Base-by-base conservation (phyloP, 2,113 vertebrate species). In the Nyctibius bracteatus region DNA sequence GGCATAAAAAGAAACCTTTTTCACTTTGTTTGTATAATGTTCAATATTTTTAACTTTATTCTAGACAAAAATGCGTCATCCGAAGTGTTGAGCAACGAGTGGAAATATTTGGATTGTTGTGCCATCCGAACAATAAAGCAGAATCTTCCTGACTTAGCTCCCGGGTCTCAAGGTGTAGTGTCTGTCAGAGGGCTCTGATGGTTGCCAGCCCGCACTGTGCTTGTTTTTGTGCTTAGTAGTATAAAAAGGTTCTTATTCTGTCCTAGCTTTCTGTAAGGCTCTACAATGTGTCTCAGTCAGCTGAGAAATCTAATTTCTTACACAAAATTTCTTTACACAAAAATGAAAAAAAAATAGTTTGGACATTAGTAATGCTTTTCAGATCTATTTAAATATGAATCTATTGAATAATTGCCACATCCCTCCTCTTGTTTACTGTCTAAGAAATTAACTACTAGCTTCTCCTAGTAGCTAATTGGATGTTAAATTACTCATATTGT, bases 401-500 rank as follows among this genome's bases (percentile, higher is more conserved):
- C 16, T 73, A 6, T 10, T 39, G 75, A 94, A 86, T 88, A 94
- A 93, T 81, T 95, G 46, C 88, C 44, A 27, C 59, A 78, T 74
- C 35, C 37, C 47, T n/a, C 47, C 51, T 92, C 79, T 83, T 3
- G 0, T 78, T 86, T 18, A 2, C 27, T 83, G 15, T 52, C 39
- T 81, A 86, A 90, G 52, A 71, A 88, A 86, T 94, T 94, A 91
- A 73, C 67, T 91, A 33, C 79, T 78, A 71, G 79, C 35, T 86
- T 81, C 27, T 88, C 43, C n/a, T 55, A 51, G 21, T 39, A 86
- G 75, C 24, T 94, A 88, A 90, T 86, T 92, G 83, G 67, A 21
- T 78, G 55, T 86, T 92, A 59, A 90, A 90, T 83, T 94, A 20
- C 33, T 85, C 16, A 49, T 73, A 70, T 70, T 82, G 37, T 73